These are phyloP conservation scores for Esox masquinongy DNA, from an alignment of 2,797 vertebrate genomes.

Conservation along the genomic window DNA sequence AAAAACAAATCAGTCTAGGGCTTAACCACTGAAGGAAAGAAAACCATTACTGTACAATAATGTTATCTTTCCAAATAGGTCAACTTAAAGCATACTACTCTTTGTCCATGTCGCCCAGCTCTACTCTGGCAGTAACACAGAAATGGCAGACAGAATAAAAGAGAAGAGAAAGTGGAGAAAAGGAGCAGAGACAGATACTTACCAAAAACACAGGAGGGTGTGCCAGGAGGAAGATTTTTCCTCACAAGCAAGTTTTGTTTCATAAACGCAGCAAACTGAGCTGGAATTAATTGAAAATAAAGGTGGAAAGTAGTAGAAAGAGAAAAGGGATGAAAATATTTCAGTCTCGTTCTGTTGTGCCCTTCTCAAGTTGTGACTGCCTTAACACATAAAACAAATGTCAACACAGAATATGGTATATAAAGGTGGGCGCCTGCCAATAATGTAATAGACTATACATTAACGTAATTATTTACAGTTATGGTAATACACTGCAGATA, in stretches of 20 bases:
- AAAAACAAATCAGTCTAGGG: too few relatives aligned
- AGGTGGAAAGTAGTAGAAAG: slow-evolving; percentile 66
- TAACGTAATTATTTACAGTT: too few relatives aligned
- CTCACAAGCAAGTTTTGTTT: slow-evolving; percentile 99
- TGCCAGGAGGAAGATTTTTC: slow-evolving; percentile 96
- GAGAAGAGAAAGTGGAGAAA: slow-evolving; percentile 39
- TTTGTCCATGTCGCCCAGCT: too few relatives aligned
- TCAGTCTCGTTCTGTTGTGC: slow-evolving; percentile 63
- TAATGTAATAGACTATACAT: too few relatives aligned
- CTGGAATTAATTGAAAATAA: slow-evolving; percentile 86
- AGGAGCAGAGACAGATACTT: slow-evolving; percentile 79
- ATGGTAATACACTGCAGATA: too few relatives aligned
- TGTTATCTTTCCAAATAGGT: too few relatives aligned
- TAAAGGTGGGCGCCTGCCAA: too few relatives aligned
- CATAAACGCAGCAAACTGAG: slow-evolving; percentile 99
- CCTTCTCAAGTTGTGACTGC: slow-evolving; percentile 46
- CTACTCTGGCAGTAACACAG: slow-evolving; percentile 17
- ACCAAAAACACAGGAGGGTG: slow-evolving; percentile 97
- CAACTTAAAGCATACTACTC: too few relatives aligned
- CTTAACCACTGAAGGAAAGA: too few relatives aligned
- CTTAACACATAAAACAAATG: slow-evolving; percentile 6
- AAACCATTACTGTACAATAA: too few relatives aligned
- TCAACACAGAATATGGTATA: not conserved
- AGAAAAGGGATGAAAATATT: slow-evolving; percentile 64
- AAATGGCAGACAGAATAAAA: slow-evolving; percentile 35